Evolutionary conservation across 2,113 vertebrate genomes (phyloP).

Genomic region (Dromaius novaehollandiae): DNA sequence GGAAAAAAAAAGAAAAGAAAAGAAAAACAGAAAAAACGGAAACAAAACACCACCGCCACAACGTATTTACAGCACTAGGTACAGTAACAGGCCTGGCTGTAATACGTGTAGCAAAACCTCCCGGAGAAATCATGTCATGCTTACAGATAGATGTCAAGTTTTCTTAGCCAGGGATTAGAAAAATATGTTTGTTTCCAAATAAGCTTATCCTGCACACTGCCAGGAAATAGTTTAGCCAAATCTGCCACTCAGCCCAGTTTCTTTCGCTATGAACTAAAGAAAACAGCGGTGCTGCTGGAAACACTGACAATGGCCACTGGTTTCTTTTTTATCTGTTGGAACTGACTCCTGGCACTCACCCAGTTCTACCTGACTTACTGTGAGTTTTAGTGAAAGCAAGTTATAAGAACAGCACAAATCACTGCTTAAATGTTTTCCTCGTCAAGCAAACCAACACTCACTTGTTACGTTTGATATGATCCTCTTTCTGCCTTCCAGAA

Average conservation of each 20-base stretch:
- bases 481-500: neutral
- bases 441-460: neutral
- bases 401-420: neutral
- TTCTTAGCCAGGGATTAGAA: slow-evolving; percentile 8
- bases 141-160: neutral
- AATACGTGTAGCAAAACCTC: neutral
- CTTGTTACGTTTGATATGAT: neutral
- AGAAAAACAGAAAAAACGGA: neutral
- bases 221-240: slow-evolving; percentile 11
- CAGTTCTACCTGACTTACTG: neutral
- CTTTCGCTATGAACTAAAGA: neutral
- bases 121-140: neutral
- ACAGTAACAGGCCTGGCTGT: neutral
- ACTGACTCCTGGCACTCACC: neutral
- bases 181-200: slow-evolving; percentile 13
- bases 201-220: neutral
- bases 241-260: neutral
- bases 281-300: slow-evolving; percentile 9
- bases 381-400: neutral
- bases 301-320: neutral
- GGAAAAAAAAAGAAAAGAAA: fast-evolving
- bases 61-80: neutral
- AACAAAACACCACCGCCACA: neutral
- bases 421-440: neutral
- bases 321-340: slow-evolving; percentile 15